Evolutionary conservation across 1,140 invertebrate species (phyloP), one percentile per base, ranked within the genome.

Genomic region (Pinna nobilis): DNA sequence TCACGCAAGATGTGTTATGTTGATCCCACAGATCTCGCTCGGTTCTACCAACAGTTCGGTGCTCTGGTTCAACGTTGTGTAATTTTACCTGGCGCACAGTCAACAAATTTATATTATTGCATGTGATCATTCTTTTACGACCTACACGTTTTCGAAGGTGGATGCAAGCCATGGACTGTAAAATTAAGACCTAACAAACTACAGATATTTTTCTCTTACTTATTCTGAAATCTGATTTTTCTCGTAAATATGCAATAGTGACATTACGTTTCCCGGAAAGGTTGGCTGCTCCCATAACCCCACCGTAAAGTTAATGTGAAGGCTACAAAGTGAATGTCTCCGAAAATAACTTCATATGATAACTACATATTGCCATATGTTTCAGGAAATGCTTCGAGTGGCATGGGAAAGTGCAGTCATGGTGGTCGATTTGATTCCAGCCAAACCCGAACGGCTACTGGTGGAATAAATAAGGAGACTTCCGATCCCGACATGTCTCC

Each of bases 381-480:
- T 6, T 13, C n/a, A 67, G 64, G 32, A 15, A 49, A 66, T 4
- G 30, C 49, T 18, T 23, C 37, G 1, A 44, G 32, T 28, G 47
- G 33, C 2, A 23, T 59, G 15, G 76, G 76, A 15, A 78, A 78
- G 61, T 78, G 76, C 41, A 78, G 76, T 37, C 76, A 78, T 51
- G 76, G 76, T 1, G 76, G 76, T 13, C 25, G n/a, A 23, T 2
- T n/a, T 0, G 76, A 78, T 32, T n/a, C 28, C 2, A 59, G 25
- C n/a, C 35, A 41, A 6, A 28, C 13, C 0, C 28, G 44, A 20
- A 51, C 72, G 28, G 67, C 76, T 4, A 63, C 64, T 5, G 76
- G 76, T 3, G 76, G 76, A n/a, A 78, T 78, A 20, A 78, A 78
- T 47, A 78, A 78, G 33, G 76, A 78, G 18, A 70, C 76, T 0